phyloP scores from a whole-genome alignment of 1,140 invertebrate genomes.

The Anthonomus grandis region DNA sequence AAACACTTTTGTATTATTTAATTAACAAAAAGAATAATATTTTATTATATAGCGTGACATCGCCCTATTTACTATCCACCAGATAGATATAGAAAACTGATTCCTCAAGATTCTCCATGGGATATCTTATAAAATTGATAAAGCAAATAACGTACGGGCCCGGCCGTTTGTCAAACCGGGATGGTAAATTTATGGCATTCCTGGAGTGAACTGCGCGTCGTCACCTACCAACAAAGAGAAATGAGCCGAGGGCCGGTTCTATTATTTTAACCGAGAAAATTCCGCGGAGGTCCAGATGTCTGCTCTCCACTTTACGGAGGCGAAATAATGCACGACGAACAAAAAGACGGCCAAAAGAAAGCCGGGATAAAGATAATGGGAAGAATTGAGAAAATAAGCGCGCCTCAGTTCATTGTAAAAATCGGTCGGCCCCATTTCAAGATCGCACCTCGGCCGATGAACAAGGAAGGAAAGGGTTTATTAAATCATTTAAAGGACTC shows the following conservation, averaged over 20 bases:
- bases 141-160: constrained; percentile 33
- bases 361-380: constrained; percentile 15
- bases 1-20: too few relatives aligned
- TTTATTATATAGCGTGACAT: background rate
- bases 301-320: constrained; percentile 29
- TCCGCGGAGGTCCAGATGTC: constrained; percentile 37
- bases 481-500: too few relatives aligned
- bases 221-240: constrained; percentile 36
- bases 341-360: constrained; percentile 22
- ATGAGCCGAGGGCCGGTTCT: constrained; percentile 29
- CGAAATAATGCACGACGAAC: constrained; percentile 29
- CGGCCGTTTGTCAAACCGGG: constrained; percentile 29
- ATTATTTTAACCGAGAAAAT: constrained; percentile 39
- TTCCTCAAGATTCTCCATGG: constrained; percentile 21
- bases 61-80: background rate
- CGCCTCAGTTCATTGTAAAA: constrained; percentile 25
- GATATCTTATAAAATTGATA: constrained; percentile 34
- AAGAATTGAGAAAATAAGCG: constrained; percentile 23
- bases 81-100: constrained; percentile 8
- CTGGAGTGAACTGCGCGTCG: constrained; percentile 31
- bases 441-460: too few relatives aligned
- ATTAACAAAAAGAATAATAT: too few relatives aligned
- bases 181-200: constrained; percentile 37
- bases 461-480: too few relatives aligned
- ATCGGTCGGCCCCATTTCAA: constrained; percentile 8